Conservation (phyloP, 2,888 invertebrate species). For the Drosophila hamatofila region DNA sequence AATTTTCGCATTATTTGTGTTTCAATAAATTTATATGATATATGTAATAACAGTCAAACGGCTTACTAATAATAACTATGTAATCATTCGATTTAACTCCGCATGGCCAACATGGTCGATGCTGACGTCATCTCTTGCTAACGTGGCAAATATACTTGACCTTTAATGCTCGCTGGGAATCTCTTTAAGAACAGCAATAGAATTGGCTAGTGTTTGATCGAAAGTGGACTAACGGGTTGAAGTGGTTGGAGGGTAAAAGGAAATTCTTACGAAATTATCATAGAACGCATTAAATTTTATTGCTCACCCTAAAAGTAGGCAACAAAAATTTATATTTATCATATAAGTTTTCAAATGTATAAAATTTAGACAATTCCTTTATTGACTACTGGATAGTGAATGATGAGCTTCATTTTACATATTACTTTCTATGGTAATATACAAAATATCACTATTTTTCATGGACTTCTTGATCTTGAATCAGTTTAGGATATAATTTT, state of each 20-base stretch:
- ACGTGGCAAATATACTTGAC: conserved; percentile 15
- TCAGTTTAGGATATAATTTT: background rate
- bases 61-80: background rate
- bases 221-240: background rate
- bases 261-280: background rate
- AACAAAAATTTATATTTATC: background rate
- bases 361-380: background rate
- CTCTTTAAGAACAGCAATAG: background rate
- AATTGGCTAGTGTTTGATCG: background rate
- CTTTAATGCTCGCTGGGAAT: background rate
- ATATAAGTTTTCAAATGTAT: no score
- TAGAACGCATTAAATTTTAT: background rate
- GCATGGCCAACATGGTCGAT: background rate
- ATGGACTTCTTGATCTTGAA: background rate
- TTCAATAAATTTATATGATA: conserved; percentile 60
- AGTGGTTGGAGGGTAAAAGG: background rate
- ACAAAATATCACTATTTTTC: background rate
- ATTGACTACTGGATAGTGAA: background rate
- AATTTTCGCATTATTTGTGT: conserved; percentile 44
- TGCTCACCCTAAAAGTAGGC: conserved; percentile 30
- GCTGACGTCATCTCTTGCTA: conserved; percentile 44
- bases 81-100: background rate
- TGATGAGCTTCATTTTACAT: background rate
- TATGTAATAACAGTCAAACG: conserved; percentile 16
- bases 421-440: background rate